phyloP scores from a whole-genome alignment of 2,888 invertebrate species.

The Euphydryas editha region DNA sequence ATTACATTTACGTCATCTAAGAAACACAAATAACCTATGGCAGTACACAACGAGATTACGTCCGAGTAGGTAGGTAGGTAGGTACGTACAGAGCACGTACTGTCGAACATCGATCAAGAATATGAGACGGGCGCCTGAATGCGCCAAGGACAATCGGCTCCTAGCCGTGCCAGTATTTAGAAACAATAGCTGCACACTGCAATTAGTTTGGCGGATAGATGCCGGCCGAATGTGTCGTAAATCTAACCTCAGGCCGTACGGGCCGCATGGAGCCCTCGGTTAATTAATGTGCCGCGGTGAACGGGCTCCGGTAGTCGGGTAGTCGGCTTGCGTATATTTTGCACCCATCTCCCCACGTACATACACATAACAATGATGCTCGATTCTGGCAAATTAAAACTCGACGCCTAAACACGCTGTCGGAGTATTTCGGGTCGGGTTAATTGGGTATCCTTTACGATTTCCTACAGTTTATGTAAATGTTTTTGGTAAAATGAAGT shows the following conservation, averaged over 20 bases:
- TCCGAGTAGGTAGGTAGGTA: too few relatives aligned
- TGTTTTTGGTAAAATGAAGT: neutral
- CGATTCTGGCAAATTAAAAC: conserved; percentile 73
- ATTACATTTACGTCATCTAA: too few relatives aligned
- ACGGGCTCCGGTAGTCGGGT: conserved; percentile 62
- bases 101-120: conserved; percentile 24
- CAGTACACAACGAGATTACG: too few relatives aligned
- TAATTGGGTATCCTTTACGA: conserved; percentile 26
- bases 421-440: conserved; percentile 18
- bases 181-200: conserved; percentile 80
- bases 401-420: conserved; percentile 54
- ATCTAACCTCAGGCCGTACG: conserved; percentile 77
- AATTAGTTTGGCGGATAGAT: conserved; percentile 82
- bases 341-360: conserved; percentile 75
- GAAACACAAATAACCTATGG: too few relatives aligned
- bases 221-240: conserved; percentile 79
- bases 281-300: conserved; percentile 81
- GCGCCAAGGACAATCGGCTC: conserved; percentile 21
- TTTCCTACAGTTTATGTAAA: conserved; percentile 9
- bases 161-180: conserved; percentile 62
- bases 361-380: conserved; percentile 44
- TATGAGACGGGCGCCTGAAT: conserved; percentile 20
- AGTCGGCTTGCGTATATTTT: conserved; percentile 75
- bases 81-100: too few relatives aligned
- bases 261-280: conserved; percentile 79